A percentile compares a stretch with the other conserved stretches of the same genome.
phyloP scores from a whole-genome alignment of 2,888 invertebrate species.

The Sinhomidia bicolor region DNA sequence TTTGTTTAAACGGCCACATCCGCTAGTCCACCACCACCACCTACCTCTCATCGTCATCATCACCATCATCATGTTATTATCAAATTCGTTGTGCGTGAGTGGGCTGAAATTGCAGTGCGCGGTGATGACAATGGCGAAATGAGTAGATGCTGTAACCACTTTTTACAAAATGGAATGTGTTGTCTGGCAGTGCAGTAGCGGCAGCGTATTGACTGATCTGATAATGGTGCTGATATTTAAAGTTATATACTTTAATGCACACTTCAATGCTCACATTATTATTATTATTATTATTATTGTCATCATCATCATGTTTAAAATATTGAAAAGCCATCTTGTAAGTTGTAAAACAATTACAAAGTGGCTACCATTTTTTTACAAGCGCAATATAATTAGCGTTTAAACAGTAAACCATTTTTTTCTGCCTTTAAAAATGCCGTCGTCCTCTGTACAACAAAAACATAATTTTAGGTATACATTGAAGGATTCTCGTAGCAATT shows the following conservation, averaged over 20 bases:
- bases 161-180: slow-evolving; percentile 1
- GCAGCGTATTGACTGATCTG: background rate
- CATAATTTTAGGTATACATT: too few species aligned
- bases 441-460: too few species aligned
- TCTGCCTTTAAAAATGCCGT: background rate
- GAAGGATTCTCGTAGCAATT: too few species aligned
- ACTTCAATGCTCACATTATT: slow-evolving; percentile 4
- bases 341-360: background rate
- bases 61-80: slow-evolving; percentile 6
- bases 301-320: background rate
- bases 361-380: background rate
- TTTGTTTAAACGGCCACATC: slow-evolving; percentile 44
- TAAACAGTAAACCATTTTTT: background rate
- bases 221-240: background rate
- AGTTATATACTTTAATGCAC: background rate
- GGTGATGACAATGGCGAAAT: background rate
- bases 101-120: slow-evolving; percentile 25
- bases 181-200: background rate
- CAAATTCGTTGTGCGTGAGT: slow-evolving; percentile 49
- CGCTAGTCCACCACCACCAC: slow-evolving; percentile 14
- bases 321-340: background rate
- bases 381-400: background rate
- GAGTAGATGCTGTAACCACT: background rate
- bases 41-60: background rate
- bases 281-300: background rate